Evolutionary conservation across 2,888 invertebrate genomes (phyloP).

Genomic region (Lasioglossum villosulum): DNA sequence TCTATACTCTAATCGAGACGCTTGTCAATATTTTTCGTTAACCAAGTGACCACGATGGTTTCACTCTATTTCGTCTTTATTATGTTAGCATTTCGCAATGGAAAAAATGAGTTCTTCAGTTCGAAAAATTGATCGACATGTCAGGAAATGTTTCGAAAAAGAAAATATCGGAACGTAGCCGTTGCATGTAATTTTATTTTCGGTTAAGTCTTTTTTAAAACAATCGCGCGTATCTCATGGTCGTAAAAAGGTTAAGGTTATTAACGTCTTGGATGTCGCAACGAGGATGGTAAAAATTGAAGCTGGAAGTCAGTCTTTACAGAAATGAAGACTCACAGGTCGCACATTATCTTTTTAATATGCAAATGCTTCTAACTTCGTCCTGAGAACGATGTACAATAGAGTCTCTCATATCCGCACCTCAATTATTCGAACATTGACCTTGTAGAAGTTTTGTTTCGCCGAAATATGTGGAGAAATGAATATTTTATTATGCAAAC

Average conservation of each 20-base stretch:
- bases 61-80: too few relatives aligned
- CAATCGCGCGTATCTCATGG: neutral
- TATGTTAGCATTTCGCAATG: neutral
- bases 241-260: conserved; percentile 1
- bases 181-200: neutral
- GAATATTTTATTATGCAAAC: neutral
- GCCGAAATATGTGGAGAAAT: neutral
- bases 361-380: neutral
- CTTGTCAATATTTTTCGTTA: neutral
- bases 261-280: neutral
- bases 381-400: neutral
- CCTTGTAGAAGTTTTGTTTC: neutral
- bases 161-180: too few relatives aligned
- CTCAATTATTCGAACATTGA: neutral
- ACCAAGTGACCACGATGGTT: neutral
- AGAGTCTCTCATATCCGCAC: neutral
- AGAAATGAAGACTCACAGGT: neutral
- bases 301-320: neutral
- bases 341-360: neutral
- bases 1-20: neutral
- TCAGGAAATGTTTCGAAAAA: too few relatives aligned
- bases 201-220: neutral
- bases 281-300: neutral
- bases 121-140: too few relatives aligned
- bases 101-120: neutral